phyloP scores from a whole-genome alignment of 1,140 invertebrate genomes.

The Macrobrachium nipponense region DNA sequence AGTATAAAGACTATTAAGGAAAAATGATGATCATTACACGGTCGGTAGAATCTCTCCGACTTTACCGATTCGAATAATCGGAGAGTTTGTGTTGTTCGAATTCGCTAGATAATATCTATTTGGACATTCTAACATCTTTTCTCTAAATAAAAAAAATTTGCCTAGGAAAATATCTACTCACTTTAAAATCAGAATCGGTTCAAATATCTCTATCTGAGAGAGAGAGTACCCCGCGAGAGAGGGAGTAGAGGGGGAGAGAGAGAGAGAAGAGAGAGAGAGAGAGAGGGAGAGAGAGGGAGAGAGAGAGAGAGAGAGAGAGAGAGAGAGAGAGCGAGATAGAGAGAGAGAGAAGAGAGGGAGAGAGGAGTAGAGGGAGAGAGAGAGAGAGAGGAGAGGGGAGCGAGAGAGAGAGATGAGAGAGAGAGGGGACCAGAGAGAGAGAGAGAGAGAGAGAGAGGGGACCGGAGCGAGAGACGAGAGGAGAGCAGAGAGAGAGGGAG shows the following conservation, averaged over 20 bases:
- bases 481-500: too few relatives aligned
- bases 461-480: too few relatives aligned
- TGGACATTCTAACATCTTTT: too few relatives aligned
- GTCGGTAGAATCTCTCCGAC: too few relatives aligned
- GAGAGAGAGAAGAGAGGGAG: slow-evolving; percentile 26
- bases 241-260: neutral
- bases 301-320: neutral
- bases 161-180: neutral
- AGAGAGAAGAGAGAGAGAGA: neutral
- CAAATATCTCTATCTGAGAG: neutral
- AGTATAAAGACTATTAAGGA: too few relatives aligned
- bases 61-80: too few relatives aligned
- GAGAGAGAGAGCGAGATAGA: slow-evolving; percentile 9
- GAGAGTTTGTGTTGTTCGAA: too few relatives aligned
- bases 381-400: neutral
- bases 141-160: too few relatives aligned
- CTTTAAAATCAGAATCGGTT: neutral
- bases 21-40: too few relatives aligned
- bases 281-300: neutral
- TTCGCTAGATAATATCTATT: too few relatives aligned
- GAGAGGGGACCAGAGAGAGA: neutral
- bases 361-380: neutral
- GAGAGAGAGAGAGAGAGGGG: too few relatives aligned
- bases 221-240: neutral
- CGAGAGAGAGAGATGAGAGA: neutral